Conservation (phyloP, 2,797 vertebrate species). For the Scyliorhinus canicula region DNA sequence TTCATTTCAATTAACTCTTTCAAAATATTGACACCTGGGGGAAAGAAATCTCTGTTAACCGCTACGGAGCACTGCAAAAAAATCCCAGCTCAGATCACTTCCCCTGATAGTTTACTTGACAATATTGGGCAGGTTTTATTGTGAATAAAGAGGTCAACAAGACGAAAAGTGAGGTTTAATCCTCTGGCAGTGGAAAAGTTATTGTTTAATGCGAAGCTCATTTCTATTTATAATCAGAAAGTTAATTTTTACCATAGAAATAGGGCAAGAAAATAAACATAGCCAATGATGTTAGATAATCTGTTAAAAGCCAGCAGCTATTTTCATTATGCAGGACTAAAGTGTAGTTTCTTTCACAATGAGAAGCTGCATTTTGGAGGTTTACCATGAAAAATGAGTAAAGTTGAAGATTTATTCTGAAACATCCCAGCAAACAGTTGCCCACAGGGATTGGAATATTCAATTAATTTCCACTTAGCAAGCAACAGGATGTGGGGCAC, state of each 20-base stretch:
- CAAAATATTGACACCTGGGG: background rate
- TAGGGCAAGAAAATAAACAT: background rate
- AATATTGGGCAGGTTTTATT: background rate
- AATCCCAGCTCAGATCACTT: background rate
- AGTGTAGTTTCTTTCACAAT: background rate
- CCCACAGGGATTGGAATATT: background rate
- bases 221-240: background rate
- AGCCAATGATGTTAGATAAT: background rate
- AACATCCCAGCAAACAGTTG: background rate
- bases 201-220: background rate
- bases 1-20: background rate
- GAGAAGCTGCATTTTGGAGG: background rate
- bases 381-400: background rate
- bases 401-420: background rate
- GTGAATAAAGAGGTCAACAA: background rate
- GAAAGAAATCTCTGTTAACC: background rate
- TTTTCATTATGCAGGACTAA: background rate
- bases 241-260: background rate
- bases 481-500: background rate
- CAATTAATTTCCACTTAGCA: background rate
- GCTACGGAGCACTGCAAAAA: background rate
- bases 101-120: background rate
- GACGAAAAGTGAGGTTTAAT: background rate
- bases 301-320: background rate
- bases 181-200: background rate